Conservation (phyloP, 2,113 vertebrate species). For the Cygnus atratus region DNA sequence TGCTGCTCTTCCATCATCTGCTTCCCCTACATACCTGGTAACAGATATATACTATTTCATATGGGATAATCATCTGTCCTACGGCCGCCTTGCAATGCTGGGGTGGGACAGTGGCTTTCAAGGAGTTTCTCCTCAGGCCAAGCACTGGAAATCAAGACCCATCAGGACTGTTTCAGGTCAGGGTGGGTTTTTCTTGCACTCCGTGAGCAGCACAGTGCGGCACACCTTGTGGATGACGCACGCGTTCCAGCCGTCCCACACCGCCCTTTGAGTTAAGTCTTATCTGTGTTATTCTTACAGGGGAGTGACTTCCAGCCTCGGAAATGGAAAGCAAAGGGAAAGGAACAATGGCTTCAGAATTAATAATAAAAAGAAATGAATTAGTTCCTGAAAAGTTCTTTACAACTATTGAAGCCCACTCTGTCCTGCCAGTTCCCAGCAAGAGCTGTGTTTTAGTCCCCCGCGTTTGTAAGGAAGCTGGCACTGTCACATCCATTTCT, state of each 20-base stretch:
- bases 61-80: background rate
- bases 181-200: background rate
- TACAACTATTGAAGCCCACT: background rate
- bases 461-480: background rate
- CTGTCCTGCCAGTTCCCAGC: background rate
- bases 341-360: background rate
- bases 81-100: background rate
- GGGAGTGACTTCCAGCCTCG: background rate
- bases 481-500: background rate
- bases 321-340: slow-evolving; percentile 4
- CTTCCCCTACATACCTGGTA: background rate
- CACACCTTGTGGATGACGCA: background rate
- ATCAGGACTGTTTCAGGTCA: background rate
- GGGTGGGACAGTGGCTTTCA: background rate
- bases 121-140: background rate
- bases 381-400: background rate
- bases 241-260: background rate
- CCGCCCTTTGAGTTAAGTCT: background rate
- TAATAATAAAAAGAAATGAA: background rate
- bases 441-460: background rate
- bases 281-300: background rate
- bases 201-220: background rate
- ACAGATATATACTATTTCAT: background rate
- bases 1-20: background rate
- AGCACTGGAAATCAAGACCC: background rate